phyloP scores from a whole-genome alignment of 2,888 invertebrate species.

The Meteorus cinctellus region DNA sequence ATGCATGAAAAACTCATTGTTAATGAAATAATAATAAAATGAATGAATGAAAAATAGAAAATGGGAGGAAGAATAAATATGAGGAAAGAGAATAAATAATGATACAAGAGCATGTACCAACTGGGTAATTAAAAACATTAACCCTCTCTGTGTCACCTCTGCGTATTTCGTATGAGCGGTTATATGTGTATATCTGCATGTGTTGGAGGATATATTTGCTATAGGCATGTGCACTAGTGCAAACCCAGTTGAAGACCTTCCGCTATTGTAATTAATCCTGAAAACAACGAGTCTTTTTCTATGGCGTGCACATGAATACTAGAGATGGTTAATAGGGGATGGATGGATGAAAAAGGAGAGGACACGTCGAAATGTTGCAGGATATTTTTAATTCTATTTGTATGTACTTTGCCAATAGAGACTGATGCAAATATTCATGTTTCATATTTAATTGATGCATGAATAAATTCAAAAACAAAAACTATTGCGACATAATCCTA shows the following conservation, averaged over 20 bases:
- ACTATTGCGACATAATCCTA: too few species aligned
- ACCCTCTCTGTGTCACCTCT: neutral
- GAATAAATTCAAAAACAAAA: too few species aligned
- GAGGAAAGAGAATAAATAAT: slow-evolving; percentile 20
- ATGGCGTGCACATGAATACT: neutral
- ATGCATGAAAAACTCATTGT: neutral
- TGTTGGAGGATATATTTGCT: neutral
- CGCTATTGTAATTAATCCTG: slow-evolving; percentile 26
- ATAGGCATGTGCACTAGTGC: neutral
- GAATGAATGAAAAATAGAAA: neutral
- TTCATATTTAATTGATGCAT: too few species aligned
- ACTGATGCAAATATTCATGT: too few species aligned
- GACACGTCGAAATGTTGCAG: neutral
- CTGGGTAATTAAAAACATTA: slow-evolving; percentile 41
- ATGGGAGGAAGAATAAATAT: slow-evolving; percentile 17
- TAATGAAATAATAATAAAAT: neutral
- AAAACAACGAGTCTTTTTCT: slow-evolving; percentile 15
- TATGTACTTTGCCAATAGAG: too few species aligned
- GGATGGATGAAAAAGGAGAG: neutral
- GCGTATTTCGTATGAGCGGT: neutral
- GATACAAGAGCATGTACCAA: slow-evolving; percentile 28
- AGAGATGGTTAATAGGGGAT: neutral
- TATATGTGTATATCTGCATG: neutral
- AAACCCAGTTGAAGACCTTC: slow-evolving; percentile 13
- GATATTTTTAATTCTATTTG: too few species aligned